A percentile compares a stretch with the other conserved stretches of the same genome.
Evolutionary conservation across 2,113 vertebrate species (phyloP).

Genomic region (Oceanodroma tethys): DNA sequence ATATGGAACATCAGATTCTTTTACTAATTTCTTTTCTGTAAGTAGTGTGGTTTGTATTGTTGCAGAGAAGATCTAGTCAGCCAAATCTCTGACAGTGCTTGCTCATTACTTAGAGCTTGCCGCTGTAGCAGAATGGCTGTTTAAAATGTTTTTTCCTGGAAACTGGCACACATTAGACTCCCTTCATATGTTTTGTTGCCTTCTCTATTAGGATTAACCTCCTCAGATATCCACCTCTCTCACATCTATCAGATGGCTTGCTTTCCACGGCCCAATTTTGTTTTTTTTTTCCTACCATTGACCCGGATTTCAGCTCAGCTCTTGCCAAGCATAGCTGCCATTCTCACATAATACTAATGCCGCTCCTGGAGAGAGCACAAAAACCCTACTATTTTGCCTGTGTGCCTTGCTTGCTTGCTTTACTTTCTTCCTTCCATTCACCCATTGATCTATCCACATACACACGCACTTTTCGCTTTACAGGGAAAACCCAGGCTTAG

Average conservation of each 20-base stretch:
- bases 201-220: background rate
- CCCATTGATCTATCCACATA: background rate
- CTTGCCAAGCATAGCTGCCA: background rate
- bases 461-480: background rate
- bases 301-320: background rate
- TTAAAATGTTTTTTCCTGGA: background rate
- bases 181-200: background rate
- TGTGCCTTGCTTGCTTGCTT: background rate
- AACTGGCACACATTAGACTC: background rate
- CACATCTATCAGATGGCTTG: background rate
- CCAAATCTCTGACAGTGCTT: background rate
- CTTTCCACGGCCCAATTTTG: background rate
- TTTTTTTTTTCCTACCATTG: background rate
- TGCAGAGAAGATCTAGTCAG: background rate
- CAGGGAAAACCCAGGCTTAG: background rate
- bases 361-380: background rate
- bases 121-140: background rate
- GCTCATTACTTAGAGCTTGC: background rate
- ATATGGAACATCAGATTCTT: background rate
- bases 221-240: background rate
- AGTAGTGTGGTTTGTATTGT: background rate
- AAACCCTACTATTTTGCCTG: background rate
- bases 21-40: background rate
- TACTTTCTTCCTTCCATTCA: background rate
- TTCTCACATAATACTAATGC: background rate